phyloP scores from a whole-genome alignment of 2,113 vertebrate genomes.

The Penelope pileata region DNA sequence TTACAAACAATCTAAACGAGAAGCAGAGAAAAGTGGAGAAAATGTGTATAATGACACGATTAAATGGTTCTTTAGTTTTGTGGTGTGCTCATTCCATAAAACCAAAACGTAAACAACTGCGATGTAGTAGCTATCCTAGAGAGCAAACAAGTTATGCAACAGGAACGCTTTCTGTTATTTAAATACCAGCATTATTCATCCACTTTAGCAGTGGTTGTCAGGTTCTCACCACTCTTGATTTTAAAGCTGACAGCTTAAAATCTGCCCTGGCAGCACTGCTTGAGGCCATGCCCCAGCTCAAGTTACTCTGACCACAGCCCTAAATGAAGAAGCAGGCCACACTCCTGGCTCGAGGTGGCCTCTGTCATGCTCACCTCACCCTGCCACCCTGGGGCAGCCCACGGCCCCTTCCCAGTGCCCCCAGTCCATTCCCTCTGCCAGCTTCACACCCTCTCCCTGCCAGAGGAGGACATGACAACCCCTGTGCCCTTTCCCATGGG shows the following conservation, averaged over 20 bases:
- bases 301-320: background rate
- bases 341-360: background rate
- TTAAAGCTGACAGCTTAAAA: background rate
- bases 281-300: background rate
- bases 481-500: background rate
- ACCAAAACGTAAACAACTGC: too few relatives aligned
- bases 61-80: background rate
- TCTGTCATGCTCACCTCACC: background rate
- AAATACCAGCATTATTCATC: background rate
- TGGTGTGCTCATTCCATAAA: background rate
- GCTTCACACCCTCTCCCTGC: background rate
- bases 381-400: too few relatives aligned
- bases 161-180: background rate
- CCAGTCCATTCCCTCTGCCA: background rate
- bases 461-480: background rate
- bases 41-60: too few relatives aligned
- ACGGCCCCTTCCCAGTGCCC: background rate
- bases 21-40: background rate
- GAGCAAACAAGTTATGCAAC: background rate
- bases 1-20: background rate
- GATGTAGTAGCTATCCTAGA: background rate
- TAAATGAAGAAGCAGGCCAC: background rate
- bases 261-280: background rate
- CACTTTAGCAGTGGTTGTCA: fast-evolving
- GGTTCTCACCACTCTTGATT: background rate